Conservation (phyloP, 2,888 invertebrate genomes). For the Ormia ochracea region DNA sequence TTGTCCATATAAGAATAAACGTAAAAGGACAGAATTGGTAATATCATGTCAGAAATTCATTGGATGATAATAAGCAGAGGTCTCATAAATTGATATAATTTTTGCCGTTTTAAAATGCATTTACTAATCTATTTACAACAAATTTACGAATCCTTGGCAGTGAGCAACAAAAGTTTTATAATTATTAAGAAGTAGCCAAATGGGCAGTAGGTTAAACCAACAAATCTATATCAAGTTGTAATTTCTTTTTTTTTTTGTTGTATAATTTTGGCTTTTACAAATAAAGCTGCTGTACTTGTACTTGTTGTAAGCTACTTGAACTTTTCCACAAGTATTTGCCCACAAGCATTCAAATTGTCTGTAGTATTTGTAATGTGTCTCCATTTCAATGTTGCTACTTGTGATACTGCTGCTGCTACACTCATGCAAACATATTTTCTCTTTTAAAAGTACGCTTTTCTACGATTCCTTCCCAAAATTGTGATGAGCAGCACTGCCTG, state of each 20-base stretch:
- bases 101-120: conserved; percentile 51
- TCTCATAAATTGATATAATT: conserved; percentile 74
- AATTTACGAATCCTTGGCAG: neutral
- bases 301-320: conserved; percentile 59
- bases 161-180: neutral
- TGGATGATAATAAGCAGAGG: conserved; percentile 63
- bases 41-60: too few relatives aligned
- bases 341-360: conserved; percentile 59
- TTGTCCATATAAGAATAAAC: too few relatives aligned
- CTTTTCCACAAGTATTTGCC: conserved; percentile 61
- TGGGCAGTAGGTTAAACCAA: conserved; percentile 51
- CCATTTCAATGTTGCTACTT: conserved; percentile 24
- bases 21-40: too few relatives aligned
- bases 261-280: conserved; percentile 32
- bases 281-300: conserved; percentile 32
- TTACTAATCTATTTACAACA: too few relatives aligned
- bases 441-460: neutral
- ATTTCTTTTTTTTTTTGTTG: conserved; percentile 26
- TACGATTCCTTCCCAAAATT: neutral
- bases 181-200: conserved; percentile 21
- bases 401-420: neutral
- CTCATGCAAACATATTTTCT: neutral
- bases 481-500: conserved; percentile 8
- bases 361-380: conserved; percentile 56
- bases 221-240: conserved; percentile 51